Evolutionary conservation across 1,140 invertebrate genomes (phyloP).

Genomic region (Megalonaias nervosa): DNA sequence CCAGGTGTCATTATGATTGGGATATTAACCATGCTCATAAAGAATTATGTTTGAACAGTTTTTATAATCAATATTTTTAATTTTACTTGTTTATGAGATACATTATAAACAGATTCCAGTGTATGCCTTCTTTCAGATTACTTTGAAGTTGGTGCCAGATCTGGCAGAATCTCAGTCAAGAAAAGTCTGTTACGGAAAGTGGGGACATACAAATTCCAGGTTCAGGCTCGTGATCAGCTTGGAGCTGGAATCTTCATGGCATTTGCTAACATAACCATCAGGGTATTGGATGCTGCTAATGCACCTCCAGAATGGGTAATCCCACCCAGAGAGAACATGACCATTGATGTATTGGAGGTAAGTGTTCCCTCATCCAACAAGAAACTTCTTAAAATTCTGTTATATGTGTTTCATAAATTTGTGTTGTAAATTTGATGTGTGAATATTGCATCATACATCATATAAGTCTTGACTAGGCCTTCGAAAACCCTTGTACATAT

Average conservation of each 20-base stretch:
- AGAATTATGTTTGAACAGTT: too few relatives aligned
- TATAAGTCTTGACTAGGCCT: too few relatives aligned
- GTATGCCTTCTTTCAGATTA: slow-evolving; percentile 41
- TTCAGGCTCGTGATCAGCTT: slow-evolving; percentile 45
- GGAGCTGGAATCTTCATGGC: slow-evolving; percentile 37
- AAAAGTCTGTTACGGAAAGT: slow-evolving; percentile 56
- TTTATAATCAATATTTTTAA: too few relatives aligned
- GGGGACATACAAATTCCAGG: slow-evolving; percentile 53
- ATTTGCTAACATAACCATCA: slow-evolving; percentile 44
- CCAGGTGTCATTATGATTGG: too few relatives aligned
- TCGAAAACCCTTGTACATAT: too few relatives aligned
- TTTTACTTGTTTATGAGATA: too few relatives aligned
- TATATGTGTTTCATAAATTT: too few relatives aligned
- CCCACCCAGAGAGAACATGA: slow-evolving; percentile 73
- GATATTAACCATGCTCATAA: too few relatives aligned
- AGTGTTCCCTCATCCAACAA: background rate
- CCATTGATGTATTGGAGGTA: slow-evolving; percentile 67
- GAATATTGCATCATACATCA: too few relatives aligned
- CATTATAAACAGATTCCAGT: background rate
- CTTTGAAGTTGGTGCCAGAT: slow-evolving; percentile 40
- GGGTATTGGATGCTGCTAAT: slow-evolving; percentile 82
- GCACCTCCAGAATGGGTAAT: slow-evolving; percentile 82
- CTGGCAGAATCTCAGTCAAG: slow-evolving; percentile 46
- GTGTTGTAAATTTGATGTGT: too few relatives aligned
- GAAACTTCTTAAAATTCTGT: too few relatives aligned